These are phyloP conservation scores for Pelodytes ibericus DNA, from an alignment of 2,797 vertebrate species.

Conservation along the genomic window DNA sequence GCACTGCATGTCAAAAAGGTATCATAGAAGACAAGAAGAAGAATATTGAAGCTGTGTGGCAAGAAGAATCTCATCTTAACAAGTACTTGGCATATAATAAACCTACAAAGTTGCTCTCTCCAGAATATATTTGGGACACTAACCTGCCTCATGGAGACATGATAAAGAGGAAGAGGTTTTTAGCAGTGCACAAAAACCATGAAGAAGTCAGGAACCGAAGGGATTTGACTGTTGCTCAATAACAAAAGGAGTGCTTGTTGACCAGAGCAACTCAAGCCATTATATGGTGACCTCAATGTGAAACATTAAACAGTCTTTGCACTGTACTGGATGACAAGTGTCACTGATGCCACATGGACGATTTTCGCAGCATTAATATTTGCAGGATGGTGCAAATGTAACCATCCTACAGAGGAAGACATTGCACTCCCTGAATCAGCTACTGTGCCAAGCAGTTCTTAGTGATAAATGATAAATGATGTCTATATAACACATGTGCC, in stretches of 20 bases:
- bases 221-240: neutral
- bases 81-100: slow-evolving; percentile 72
- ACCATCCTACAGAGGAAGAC: neutral
- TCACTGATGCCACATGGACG: too few species aligned
- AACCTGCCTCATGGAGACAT: slow-evolving; percentile 14
- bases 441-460: neutral
- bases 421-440: neutral
- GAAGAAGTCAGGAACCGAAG: slow-evolving; percentile 22
- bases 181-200: slow-evolving; percentile 38
- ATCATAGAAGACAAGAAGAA: slow-evolving; percentile 69
- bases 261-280: neutral
- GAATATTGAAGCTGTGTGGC: slow-evolving; percentile 58
- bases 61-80: slow-evolving; percentile 79
- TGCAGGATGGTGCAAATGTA: neutral
- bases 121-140: slow-evolving; percentile 79
- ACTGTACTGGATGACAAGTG: too few species aligned
- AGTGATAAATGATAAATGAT: neutral
- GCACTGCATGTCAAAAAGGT: slow-evolving; percentile 66
- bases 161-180: slow-evolving; percentile 27
- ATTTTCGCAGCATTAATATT: too few species aligned
- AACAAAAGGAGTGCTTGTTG: neutral
- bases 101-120: slow-evolving; percentile 76
- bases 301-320: too few species aligned
- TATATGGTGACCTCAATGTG: too few species aligned
- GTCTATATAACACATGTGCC: neutral